Percentiles rank a stretch among this genome's conserved stretches.
Conservation (phyloP, 53 echinoderm and acorn worm species). For the Echinometra lucunter region DNA sequence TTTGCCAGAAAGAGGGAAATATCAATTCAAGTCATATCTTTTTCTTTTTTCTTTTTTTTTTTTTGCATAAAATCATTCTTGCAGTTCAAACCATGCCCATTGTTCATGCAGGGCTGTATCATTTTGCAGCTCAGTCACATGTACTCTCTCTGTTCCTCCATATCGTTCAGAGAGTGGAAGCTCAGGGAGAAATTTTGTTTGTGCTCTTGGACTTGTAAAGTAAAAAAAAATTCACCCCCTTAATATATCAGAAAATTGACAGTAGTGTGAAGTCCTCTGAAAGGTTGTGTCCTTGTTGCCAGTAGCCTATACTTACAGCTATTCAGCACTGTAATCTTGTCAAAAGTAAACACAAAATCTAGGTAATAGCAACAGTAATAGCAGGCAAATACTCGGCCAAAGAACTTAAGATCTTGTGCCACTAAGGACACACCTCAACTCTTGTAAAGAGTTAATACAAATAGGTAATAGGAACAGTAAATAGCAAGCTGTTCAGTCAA, state of each 20-base stretch:
- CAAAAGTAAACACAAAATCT: conserved; percentile 34
- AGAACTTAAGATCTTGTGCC: neutral
- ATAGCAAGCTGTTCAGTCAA: neutral
- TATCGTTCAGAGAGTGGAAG: neutral
- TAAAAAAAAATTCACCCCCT: neutral
- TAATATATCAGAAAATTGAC: neutral
- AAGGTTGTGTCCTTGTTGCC: neutral
- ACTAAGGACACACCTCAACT: too few species aligned
- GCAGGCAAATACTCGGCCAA: neutral
- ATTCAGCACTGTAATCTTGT: conserved; percentile 1
- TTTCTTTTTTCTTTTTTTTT: too few species aligned
- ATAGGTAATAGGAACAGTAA: neutral
- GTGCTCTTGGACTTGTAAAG: neutral
- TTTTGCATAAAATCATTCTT: too few species aligned
- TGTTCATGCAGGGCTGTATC: too few species aligned
- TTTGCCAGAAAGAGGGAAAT: neutral
- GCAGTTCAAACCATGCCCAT: too few species aligned
- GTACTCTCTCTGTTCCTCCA: too few species aligned
- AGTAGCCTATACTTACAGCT: conserved; percentile 25
- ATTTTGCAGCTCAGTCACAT: too few species aligned
- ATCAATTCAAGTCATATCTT: neutral
- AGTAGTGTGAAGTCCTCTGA: neutral
- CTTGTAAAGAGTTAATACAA: too few species aligned
- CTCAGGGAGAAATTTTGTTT: neutral
- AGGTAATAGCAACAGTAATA: conserved; percentile 2